Evolutionary conservation across 2,113 vertebrate genomes (phyloP).

Genomic region (human (Homo sapiens)): GRCh38 chr2:56079001-56079500

Average conservation of each 20-base stretch:
- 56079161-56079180: conserved; percentile 2
- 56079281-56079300: neutral
- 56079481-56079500: too few species aligned
- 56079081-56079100: neutral
- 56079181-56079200: neutral
- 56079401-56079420: too few species aligned
- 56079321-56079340: neutral
- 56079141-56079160: neutral
- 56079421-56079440: too few species aligned
- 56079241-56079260: neutral
- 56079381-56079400: too few species aligned
- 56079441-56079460: too few species aligned
- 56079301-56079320: neutral
- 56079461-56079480: too few species aligned
- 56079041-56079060: accelerated
- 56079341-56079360: too few species aligned
- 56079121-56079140: neutral
- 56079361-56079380: too few species aligned
- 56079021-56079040: too few species aligned
- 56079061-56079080: neutral
- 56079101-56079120: neutral
- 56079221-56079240: neutral
- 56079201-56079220: conserved; percentile 10
- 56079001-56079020: accelerated
- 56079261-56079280: neutral